phyloP scores from a whole-genome alignment of 2,797 vertebrate genomes.

The Thunnus albacares region DNA sequence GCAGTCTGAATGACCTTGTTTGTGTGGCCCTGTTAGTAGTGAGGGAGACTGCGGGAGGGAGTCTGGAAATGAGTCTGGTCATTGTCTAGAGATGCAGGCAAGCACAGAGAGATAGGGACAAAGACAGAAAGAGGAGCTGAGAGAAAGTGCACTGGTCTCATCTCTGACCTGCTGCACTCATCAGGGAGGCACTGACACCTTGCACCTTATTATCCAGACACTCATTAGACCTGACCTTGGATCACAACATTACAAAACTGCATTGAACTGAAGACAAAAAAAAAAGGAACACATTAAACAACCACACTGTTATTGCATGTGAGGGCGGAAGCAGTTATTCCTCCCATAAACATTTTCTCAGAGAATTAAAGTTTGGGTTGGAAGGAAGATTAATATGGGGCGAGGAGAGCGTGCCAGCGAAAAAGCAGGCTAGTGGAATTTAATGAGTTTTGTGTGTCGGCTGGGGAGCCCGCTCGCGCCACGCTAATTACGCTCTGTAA shows the following conservation, averaged over 20 bases:
- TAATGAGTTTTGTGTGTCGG: conserved; percentile 84
- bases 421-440: conserved; percentile 79
- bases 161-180: conserved; percentile 67
- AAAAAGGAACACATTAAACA: conserved; percentile 49
- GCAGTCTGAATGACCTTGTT: conserved; percentile 81
- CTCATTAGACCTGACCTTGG: conserved; percentile 79
- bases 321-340: conserved; percentile 65
- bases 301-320: conserved; percentile 56
- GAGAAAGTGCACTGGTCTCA: conserved; percentile 48
- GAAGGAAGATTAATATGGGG: conserved; percentile 81
- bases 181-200: conserved; percentile 62
- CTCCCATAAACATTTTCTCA: conserved; percentile 78
- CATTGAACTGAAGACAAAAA: conserved; percentile 10
- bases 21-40: conserved; percentile 78
- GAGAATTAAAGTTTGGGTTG: conserved; percentile 80
- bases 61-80: conserved; percentile 76
- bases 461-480: conserved; percentile 77
- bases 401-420: conserved; percentile 70
- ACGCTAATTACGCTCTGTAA: conserved; percentile 82
- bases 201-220: conserved; percentile 74
- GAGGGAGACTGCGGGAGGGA: conserved; percentile 63
- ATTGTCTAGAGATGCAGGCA: conserved; percentile 75
- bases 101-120: conserved; percentile 42
- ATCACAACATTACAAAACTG: conserved; percentile 52
- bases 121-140: conserved; percentile 32